Evolutionary conservation across 2,113 vertebrate genomes (phyloP).

Genomic region (Leucoraja erinaceus): DNA sequence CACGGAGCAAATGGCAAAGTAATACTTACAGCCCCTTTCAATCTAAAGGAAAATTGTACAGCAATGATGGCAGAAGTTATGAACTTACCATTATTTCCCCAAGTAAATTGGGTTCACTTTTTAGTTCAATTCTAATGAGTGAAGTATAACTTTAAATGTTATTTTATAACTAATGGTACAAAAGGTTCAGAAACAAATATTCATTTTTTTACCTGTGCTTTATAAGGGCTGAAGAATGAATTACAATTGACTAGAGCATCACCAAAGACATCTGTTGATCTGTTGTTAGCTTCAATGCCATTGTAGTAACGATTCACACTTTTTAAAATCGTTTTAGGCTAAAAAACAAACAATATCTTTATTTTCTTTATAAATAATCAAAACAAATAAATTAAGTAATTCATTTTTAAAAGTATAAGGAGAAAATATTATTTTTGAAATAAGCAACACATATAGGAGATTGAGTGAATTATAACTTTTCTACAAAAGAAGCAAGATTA

Average conservation of each 20-base stretch:
- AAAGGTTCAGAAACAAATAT: neutral
- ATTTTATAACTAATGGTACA: neutral
- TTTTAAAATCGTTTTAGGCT: slow-evolving; percentile 27
- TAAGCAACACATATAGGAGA: neutral
- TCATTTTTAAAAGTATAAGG: neutral
- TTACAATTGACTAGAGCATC: slow-evolving; percentile 30
- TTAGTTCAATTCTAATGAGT: neutral
- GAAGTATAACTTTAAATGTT: neutral
- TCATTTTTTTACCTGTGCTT: slow-evolving; percentile 20
- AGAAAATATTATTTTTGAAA: neutral
- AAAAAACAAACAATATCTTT: neutral
- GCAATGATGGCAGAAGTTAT: neutral
- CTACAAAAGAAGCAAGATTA: neutral
- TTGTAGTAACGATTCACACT: slow-evolving; percentile 31
- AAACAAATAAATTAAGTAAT: neutral
- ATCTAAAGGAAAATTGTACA: too few relatives aligned
- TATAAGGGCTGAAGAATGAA: slow-evolving; percentile 35
- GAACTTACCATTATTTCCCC: neutral
- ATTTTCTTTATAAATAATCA: neutral
- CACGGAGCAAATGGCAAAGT: neutral
- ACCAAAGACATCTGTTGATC: slow-evolving; percentile 31
- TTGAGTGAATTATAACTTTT: neutral
- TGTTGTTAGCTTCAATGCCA: slow-evolving; percentile 34
- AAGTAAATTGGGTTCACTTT: neutral
- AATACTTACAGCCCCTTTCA: neutral